Conservation (phyloP, 2,888 invertebrate genomes). For the Eupithecia insigniata region DNA sequence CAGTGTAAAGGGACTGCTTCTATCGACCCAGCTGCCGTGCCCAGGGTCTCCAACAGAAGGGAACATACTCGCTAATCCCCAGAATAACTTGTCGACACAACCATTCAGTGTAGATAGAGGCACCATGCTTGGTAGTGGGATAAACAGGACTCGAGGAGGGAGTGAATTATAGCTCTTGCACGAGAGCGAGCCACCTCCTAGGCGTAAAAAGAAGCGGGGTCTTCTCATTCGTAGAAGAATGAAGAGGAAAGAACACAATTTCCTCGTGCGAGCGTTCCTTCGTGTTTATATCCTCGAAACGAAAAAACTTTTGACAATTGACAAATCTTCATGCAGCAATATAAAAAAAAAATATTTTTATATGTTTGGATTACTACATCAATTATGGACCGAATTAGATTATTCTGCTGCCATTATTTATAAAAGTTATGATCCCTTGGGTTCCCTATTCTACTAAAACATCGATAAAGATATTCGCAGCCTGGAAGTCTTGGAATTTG, state of each 20-base stretch:
- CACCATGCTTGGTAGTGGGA: conserved; percentile 35
- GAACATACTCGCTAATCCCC: conserved; percentile 71
- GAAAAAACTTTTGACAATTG: too few species aligned
- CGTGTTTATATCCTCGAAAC: too few species aligned
- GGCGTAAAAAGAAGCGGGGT: too few species aligned
- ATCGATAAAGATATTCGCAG: neutral
- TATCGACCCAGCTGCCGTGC: neutral
- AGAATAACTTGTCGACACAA: conserved; percentile 78
- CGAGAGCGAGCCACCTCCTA: too few species aligned
- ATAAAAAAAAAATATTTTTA: too few species aligned
- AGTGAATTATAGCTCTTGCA: neutral
- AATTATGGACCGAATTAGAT: neutral
- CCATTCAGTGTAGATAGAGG: conserved; percentile 51
- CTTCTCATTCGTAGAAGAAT: too few species aligned
- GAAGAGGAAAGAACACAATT: too few species aligned
- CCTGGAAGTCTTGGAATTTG: neutral
- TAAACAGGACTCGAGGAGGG: neutral
- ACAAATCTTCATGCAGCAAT: too few species aligned
- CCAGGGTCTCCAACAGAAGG: conserved; percentile 37
- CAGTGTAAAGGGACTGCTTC: neutral
- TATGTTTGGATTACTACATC: too few species aligned
- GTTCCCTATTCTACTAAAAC: neutral
- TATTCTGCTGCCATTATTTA: neutral
- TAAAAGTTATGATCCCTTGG: too few species aligned
- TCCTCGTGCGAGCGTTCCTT: too few species aligned